Conservation (phyloP, 1,140 invertebrate genomes). For the Adelges cooleyi region DNA sequence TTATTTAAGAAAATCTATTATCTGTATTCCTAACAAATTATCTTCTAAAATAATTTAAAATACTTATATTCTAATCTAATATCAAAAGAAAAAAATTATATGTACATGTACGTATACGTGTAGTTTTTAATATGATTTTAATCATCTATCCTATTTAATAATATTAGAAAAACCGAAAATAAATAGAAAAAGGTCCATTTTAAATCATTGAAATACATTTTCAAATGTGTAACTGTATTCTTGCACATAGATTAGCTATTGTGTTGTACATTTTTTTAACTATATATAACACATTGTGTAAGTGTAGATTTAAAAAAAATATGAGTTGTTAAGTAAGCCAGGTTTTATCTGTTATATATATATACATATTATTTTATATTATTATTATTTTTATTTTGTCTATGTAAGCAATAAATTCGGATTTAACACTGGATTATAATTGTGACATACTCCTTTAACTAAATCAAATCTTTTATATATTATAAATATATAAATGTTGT, state of each 20-base stretch:
- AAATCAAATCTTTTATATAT: constrained; percentile 1
- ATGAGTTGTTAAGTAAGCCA: constrained; percentile 14
- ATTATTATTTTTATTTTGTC: constrained; percentile 5
- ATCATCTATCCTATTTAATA: constrained; percentile 16
- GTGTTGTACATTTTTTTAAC: constrained; percentile 5
- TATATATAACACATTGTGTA: constrained; percentile 18
- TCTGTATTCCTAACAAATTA: constrained; percentile 22
- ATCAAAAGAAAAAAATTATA: neutral
- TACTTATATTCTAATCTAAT: constrained; percentile 19
- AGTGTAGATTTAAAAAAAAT: neutral
- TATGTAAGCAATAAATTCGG: constrained; percentile 22
- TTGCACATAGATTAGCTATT: constrained; percentile 19
- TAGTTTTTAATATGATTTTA: constrained; percentile 20
- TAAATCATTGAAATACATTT: too few species aligned
- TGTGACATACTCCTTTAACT: neutral
- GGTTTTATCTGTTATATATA: too few species aligned
- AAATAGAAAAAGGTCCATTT: neutral
- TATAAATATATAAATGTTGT: neutral
- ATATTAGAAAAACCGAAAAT: neutral
- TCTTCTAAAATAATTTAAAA: constrained; percentile 15
- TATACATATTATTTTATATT: too few species aligned
- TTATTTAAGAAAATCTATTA: neutral
- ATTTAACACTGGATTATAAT: constrained; percentile 21
- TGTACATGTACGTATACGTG: neutral
- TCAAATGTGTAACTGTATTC: neutral